Conservation (phyloP, 2,113 vertebrate genomes). For the Ophthalmolycus amberensis region DNA sequence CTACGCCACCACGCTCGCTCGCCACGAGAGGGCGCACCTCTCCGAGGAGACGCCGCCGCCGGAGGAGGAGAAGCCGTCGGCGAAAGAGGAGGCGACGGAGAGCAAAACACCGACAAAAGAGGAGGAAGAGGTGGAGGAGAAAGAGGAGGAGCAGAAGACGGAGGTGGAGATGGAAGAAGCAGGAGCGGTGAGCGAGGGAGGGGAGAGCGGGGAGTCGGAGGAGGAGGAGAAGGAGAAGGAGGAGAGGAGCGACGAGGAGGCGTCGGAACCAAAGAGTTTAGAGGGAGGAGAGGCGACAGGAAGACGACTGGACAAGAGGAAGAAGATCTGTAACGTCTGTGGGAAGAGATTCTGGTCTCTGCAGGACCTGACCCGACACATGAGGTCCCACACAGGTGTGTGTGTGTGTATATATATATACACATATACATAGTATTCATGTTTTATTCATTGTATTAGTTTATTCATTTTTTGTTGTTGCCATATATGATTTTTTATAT, state of each 20-base stretch:
- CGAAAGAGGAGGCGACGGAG: constrained; percentile 51
- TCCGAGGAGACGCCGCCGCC: constrained; percentile 71
- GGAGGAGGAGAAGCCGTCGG: not conserved
- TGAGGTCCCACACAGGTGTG: constrained; percentile 93
- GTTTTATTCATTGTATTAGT: too few species aligned
- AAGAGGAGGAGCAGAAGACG: constrained; percentile 24
- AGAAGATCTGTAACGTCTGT: constrained; percentile 96
- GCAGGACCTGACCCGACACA: constrained; percentile 97
- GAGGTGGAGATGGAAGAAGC: constrained; percentile 68
- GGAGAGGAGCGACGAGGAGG: constrained; percentile 86
- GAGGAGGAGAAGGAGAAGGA: constrained; percentile 87
- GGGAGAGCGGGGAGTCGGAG: constrained; percentile 80
- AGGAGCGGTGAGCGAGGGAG: constrained; percentile 73
- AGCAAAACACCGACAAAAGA: constrained; percentile 67
- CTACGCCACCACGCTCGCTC: constrained; percentile 91
- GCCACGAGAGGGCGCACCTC: constrained; percentile 91
- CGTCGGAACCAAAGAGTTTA: constrained; percentile 87
- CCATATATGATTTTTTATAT: too few species aligned
- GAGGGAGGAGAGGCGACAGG: constrained; percentile 74
- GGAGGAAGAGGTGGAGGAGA: constrained; percentile 50
- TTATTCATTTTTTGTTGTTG: too few species aligned
- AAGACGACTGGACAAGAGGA: constrained; percentile 94
- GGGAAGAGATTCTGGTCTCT: constrained; percentile 98
- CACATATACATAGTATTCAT: too few species aligned
- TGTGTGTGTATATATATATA: too few species aligned